Evolutionary conservation across 2,797 vertebrate species (phyloP).

Genomic region (Sebastolobus alascanus): DNA sequence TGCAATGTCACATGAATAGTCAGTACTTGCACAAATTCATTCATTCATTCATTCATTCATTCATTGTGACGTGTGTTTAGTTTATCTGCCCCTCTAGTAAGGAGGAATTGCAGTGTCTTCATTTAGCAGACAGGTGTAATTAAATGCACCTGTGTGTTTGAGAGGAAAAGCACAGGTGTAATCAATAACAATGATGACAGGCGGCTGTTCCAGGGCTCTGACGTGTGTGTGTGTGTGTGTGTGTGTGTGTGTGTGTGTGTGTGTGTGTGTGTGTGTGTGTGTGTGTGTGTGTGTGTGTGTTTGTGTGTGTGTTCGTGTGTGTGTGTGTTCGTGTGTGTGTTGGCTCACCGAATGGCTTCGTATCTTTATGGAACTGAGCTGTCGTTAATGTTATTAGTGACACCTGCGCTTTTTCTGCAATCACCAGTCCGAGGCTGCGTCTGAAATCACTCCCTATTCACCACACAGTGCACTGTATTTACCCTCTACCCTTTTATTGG

Average conservation of each 20-base stretch:
- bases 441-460: neutral
- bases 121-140: neutral
- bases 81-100: conserved; percentile 7
- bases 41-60: neutral
- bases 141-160: neutral
- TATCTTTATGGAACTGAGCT: neutral
- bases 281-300: too few species aligned
- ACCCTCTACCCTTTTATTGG: neutral
- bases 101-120: neutral
- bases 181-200: neutral
- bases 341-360: neutral
- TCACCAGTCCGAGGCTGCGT: neutral
- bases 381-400: neutral
- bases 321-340: neutral
- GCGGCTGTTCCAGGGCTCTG: neutral
- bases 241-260: too few species aligned
- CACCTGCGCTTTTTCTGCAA: neutral
- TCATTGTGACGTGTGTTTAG: neutral
- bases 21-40: neutral
- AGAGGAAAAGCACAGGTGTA: neutral
- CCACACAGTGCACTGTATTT: neutral
- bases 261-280: too few species aligned
- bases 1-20: neutral
- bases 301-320: too few species aligned
- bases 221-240: neutral